Conservation (phyloP, 1,140 invertebrate genomes). For the Drosophila suzukii region DNA sequence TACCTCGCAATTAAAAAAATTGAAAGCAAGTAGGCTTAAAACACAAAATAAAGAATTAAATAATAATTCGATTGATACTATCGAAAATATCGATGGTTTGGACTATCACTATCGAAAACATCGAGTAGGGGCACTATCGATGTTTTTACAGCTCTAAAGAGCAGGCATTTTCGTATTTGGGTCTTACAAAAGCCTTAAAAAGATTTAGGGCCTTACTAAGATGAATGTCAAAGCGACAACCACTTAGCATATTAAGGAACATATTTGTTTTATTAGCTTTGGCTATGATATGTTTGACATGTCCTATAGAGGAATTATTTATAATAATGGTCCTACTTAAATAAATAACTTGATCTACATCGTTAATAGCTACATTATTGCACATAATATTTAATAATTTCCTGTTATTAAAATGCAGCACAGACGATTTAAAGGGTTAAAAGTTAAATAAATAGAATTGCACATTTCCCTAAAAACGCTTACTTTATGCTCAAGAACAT, state of each 20-base stretch:
- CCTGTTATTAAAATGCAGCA: background rate
- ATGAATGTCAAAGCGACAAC: background rate
- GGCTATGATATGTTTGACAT: background rate
- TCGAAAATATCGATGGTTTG: no score
- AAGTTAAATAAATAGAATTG: background rate
- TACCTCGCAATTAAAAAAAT: no score
- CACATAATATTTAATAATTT: background rate
- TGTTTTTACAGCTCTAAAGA: no score
- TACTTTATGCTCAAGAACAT: constrained; percentile 4
- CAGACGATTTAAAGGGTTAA: constrained; percentile 1
- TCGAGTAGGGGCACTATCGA: no score
- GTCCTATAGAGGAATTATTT: background rate
- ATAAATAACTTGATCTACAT: background rate
- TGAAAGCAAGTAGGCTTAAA: no score
- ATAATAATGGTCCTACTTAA: background rate
- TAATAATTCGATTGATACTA: no score
- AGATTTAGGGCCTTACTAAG: background rate
- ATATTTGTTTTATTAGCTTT: background rate
- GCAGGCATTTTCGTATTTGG: background rate
- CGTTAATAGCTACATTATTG: no score
- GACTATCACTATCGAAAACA: no score
- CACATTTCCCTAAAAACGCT: constrained; percentile 1
- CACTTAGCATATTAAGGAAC: constrained; percentile 1
- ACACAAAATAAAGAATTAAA: no score
- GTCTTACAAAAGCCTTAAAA: background rate